Base-by-base conservation (phyloP, 2,113 vertebrate species). In the Megaceryle torquata region DNA sequence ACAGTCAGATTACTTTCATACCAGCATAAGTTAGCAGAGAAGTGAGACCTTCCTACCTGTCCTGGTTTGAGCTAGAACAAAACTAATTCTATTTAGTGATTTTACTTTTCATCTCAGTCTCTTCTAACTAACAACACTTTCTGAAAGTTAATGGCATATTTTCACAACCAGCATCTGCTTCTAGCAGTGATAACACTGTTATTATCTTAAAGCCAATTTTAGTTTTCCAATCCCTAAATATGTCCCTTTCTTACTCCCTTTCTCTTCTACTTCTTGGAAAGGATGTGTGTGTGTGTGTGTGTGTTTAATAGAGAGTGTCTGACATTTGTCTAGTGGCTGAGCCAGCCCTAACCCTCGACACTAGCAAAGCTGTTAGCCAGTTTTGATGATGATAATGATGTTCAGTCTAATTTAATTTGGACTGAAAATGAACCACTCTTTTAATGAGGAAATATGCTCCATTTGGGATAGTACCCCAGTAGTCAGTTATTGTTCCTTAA, bases 381-480 rank as follows among this genome's bases (percentile, higher is more conserved):
- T 43, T 13, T 68, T 64, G 12, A 41, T 78, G 48, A 15, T 37
- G 8, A 24, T 54, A 51, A 51, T 18, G 7, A 41, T 43, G 6
- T 51, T 89, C 50, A n/a, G 8, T 46, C 13, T 63, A 17, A 15
- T 59, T 70, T 78, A 39, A 10, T 17, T 33, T 35, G 20, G 15
- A 33, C 8, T 77, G 65, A 77, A 91, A 85, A 77, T 10, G 6
- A 88, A 43, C 13, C 0, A 0, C 5, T 53, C 5, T 9, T 56
- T 84, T 71, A n/a, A 56, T 1, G 3, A 56, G 3, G 43, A 74
- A 91, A 69, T 11, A 14, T n/a, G 9, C 1, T 70, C 7, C 6
- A 14, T 41, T 51, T 82, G 7, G 5, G 16, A 53, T 35, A 43
- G 15, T 11, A 74, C 4, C 8, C 0, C 1, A 39, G 3, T 21